Conservation (phyloP, 2,888 invertebrate species). For the Metallyticus violacea region DNA sequence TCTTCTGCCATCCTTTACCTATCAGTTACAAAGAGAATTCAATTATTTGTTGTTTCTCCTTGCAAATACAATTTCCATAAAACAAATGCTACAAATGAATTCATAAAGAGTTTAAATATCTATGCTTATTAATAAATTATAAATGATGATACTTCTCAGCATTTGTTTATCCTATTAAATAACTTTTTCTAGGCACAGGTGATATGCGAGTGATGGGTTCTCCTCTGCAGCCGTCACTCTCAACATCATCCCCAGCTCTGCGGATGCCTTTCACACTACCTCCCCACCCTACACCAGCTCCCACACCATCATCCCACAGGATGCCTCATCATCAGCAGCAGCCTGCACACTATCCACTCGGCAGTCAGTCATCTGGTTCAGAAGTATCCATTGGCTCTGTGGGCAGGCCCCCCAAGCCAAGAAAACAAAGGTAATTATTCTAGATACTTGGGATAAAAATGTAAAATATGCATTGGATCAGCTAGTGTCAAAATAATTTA, state of each 20-base stretch:
- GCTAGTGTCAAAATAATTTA: too few species aligned
- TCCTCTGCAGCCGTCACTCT: conserved; percentile 25
- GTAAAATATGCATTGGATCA: too few species aligned
- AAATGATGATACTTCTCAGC: too few species aligned
- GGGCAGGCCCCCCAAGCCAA: conserved; percentile 23
- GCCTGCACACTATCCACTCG: conserved; percentile 10
- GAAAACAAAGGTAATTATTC: conserved; percentile 24
- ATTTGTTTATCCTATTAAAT: background rate
- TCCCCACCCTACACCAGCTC: conserved; percentile 20
- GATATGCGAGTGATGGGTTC: conserved; percentile 23
- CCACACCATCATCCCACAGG: background rate
- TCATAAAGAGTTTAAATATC: too few species aligned
- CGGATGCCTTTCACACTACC: conserved; percentile 25
- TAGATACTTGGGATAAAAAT: too few species aligned
- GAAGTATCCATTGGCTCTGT: conserved; percentile 10
- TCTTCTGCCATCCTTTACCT: too few species aligned
- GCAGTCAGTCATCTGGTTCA: conserved; percentile 17
- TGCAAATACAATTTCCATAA: too few species aligned
- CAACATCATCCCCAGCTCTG: conserved; percentile 16
- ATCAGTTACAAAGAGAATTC: too few species aligned
- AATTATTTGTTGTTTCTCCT: too few species aligned
- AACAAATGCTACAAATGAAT: too few species aligned
- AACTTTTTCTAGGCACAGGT: conserved; percentile 10
- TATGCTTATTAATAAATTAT: too few species aligned
- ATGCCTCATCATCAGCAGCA: conserved; percentile 13